Conservation (phyloP, 2,113 vertebrate genomes). For the Guaruba guarouba region DNA sequence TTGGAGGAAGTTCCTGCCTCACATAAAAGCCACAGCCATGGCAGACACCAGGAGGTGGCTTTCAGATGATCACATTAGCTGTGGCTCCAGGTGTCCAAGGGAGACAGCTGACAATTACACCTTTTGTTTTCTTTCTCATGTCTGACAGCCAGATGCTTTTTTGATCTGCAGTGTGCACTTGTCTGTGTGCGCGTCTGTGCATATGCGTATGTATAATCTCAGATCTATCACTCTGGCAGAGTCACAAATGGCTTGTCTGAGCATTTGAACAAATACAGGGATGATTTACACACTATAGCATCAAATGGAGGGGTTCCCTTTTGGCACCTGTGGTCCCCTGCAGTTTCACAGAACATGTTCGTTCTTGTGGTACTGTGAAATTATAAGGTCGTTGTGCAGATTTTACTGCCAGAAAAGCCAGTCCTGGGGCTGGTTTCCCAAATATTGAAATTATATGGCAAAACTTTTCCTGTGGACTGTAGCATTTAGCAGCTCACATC, state of each 20-base stretch:
- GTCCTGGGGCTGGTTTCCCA: not conserved
- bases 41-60: not conserved
- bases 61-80: conserved; percentile 8
- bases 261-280: not conserved
- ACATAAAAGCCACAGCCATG: conserved; percentile 16
- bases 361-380: not conserved
- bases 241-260: not conserved
- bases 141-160: conserved; percentile 53
- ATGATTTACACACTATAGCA: not conserved
- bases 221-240: not conserved
- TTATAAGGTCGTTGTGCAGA: not conserved
- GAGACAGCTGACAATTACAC: conserved; percentile 37
- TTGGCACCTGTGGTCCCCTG: not conserved
- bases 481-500: not conserved
- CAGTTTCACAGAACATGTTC: not conserved
- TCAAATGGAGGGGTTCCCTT: not conserved
- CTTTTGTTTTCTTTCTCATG: conserved; percentile 55
- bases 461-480: not conserved
- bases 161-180: not conserved
- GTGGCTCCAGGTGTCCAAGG: conserved; percentile 51
- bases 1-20: conserved; percentile 4
- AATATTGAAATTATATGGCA: not conserved
- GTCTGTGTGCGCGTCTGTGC: not conserved
- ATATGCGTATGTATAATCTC: not conserved
- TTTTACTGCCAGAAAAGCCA: not conserved